phyloP scores from a whole-genome alignment of 1,140 invertebrate species.

The Calycopis cecrops region DNA sequence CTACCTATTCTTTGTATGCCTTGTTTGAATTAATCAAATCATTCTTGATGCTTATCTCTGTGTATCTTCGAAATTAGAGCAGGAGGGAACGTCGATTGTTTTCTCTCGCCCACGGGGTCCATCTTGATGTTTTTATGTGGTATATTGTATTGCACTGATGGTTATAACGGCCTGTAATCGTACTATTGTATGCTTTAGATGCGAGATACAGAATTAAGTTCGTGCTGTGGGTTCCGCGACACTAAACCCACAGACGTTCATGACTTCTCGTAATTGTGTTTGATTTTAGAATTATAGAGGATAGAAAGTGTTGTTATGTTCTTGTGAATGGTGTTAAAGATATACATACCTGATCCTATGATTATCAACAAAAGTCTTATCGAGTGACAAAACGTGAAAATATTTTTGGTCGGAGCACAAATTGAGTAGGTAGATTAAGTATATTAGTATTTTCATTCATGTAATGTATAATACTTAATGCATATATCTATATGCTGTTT shows the following conservation, averaged over 20 bases:
- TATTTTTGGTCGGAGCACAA: too few species aligned
- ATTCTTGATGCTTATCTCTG: constrained; percentile 63
- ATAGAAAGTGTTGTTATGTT: neutral
- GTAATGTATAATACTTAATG: too few species aligned
- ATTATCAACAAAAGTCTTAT: too few species aligned
- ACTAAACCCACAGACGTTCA: too few species aligned
- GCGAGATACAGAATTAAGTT: neutral
- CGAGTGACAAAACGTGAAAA: too few species aligned
- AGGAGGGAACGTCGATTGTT: constrained; percentile 65
- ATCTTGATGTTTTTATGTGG: constrained; percentile 45
- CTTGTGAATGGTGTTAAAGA: neutral
- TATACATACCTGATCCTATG: too few species aligned
- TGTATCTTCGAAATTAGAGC: constrained; percentile 69
- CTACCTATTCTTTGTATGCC: constrained; percentile 55
- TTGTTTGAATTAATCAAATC: constrained; percentile 72
- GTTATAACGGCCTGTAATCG: constrained; percentile 72
- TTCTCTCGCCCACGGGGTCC: constrained; percentile 65
- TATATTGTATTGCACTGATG: constrained; percentile 52
- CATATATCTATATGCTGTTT: too few species aligned
- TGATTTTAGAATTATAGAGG: too few species aligned
- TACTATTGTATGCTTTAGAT: constrained; percentile 57
- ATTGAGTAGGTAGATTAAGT: too few species aligned
- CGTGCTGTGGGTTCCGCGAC: too few species aligned
- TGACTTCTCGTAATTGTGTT: too few species aligned
- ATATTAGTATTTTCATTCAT: too few species aligned